Conservation (phyloP, 2,113 vertebrate genomes). For the Gopherus evgoodei region DNA sequence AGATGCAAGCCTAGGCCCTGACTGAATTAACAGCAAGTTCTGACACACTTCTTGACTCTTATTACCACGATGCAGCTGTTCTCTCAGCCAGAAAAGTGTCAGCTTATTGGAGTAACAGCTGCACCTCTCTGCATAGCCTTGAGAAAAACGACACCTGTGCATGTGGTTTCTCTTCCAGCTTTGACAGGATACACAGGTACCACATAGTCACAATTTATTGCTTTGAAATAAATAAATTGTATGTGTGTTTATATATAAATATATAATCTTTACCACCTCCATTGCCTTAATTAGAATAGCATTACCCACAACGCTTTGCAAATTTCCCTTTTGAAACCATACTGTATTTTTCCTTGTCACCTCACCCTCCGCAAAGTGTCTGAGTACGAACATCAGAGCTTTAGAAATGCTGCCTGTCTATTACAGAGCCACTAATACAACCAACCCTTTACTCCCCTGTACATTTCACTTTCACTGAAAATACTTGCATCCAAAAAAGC, state of each 20-base stretch:
- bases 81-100: not conserved
- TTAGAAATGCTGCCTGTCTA: not conserved
- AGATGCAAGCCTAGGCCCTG: not conserved
- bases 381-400: not conserved
- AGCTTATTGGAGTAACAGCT: not conserved
- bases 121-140: not conserved
- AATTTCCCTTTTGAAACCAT: not conserved
- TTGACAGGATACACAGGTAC: not conserved
- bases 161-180: not conserved
- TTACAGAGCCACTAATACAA: not conserved
- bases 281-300: not conserved
- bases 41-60: not conserved
- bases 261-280: not conserved
- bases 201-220: not conserved
- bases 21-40: not conserved
- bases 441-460: not conserved
- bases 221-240: not conserved
- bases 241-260: not conserved
- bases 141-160: not conserved
- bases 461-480: not conserved
- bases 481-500: not conserved
- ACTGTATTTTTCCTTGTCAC: not conserved
- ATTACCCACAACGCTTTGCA: not conserved
- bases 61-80: not conserved
- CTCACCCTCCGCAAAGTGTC: not conserved